phyloP scores from a whole-genome alignment of 2,888 invertebrate species.

The Eristalis intricaria region DNA sequence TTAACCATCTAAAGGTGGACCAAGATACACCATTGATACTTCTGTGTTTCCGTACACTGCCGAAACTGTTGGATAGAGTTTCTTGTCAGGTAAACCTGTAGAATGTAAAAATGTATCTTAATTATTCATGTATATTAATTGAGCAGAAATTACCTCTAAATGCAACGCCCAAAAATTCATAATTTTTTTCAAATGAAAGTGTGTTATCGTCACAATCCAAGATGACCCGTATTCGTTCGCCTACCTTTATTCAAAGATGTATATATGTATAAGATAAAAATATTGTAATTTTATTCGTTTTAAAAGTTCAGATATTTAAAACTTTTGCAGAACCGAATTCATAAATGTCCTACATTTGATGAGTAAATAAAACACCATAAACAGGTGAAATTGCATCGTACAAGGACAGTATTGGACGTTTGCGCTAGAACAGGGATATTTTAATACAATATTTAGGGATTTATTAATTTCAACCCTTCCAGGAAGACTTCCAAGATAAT shows the following conservation, averaged over 20 bases:
- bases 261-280: neutral
- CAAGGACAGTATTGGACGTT: too few relatives aligned
- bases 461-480: too few relatives aligned
- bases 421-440: too few relatives aligned
- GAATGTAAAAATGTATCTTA: slow-evolving; percentile 4
- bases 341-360: too few relatives aligned
- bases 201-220: slow-evolving; percentile 99
- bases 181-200: slow-evolving; percentile 98
- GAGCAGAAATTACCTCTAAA: slow-evolving; percentile 88
- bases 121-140: neutral
- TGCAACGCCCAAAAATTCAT: slow-evolving; percentile 98
- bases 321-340: too few relatives aligned
- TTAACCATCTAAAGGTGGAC: slow-evolving; percentile 98
- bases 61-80: slow-evolving; percentile 96
- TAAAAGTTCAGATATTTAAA: too few relatives aligned
- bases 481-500: too few relatives aligned
- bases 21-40: slow-evolving; percentile 99
- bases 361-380: too few relatives aligned
- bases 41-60: slow-evolving; percentile 99
- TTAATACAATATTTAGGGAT: too few relatives aligned
- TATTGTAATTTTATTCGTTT: neutral
- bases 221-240: slow-evolving; percentile 97
- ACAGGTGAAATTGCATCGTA: too few relatives aligned
- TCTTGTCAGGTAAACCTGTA: slow-evolving; percentile 94
- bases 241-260: slow-evolving; percentile 86